These are phyloP conservation scores for Dascyllus trimaculatus DNA, from an alignment of 2,113 vertebrate genomes.

Conservation along the genomic window DNA sequence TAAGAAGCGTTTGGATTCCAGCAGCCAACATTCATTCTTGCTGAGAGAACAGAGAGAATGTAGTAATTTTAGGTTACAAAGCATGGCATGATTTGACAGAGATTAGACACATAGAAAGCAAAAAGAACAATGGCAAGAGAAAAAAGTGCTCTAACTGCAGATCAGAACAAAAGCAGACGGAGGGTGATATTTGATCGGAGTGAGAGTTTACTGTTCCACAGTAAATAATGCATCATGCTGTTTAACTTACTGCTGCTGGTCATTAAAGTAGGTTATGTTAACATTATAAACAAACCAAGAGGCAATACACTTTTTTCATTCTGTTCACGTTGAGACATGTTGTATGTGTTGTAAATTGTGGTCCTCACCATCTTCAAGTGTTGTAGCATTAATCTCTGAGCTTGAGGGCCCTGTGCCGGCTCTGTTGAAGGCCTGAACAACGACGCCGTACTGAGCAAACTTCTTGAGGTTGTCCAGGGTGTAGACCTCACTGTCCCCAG, in stretches of 20 bases:
- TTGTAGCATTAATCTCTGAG: slow-evolving; percentile 98
- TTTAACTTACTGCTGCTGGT: slow-evolving; percentile 14
- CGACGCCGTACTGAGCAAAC: slow-evolving; percentile 97
- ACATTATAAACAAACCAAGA: not conserved
- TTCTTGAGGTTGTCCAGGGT: slow-evolving; percentile 98
- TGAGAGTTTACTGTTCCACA: slow-evolving; percentile 19
- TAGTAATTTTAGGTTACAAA: slow-evolving; percentile 54
- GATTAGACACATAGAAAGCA: slow-evolving; percentile 30
- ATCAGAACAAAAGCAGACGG: slow-evolving; percentile 40
- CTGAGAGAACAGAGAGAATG: slow-evolving; percentile 30
- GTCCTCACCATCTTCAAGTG: slow-evolving; percentile 91
- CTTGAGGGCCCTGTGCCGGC: slow-evolving; percentile 96
- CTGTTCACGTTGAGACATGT: not conserved
- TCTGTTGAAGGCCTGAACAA: slow-evolving; percentile 98
- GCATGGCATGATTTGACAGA: slow-evolving; percentile 50
- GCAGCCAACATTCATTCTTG: slow-evolving; percentile 34
- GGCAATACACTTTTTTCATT: not conserved
- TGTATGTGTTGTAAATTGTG: not conserved
- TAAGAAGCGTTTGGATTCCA: slow-evolving; percentile 43
- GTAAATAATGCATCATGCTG: slow-evolving; percentile 5
- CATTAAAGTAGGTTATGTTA: not conserved
- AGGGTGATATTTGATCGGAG: slow-evolving; percentile 18
- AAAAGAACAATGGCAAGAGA: slow-evolving; percentile 36
- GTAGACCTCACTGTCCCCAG: slow-evolving; percentile 96
- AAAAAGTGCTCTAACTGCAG: slow-evolving; percentile 25